A percentile compares a stretch with the other conserved stretches of the same genome.
Conservation (phyloP, 2,888 invertebrate genomes). For the Dryomyza anilis region DNA sequence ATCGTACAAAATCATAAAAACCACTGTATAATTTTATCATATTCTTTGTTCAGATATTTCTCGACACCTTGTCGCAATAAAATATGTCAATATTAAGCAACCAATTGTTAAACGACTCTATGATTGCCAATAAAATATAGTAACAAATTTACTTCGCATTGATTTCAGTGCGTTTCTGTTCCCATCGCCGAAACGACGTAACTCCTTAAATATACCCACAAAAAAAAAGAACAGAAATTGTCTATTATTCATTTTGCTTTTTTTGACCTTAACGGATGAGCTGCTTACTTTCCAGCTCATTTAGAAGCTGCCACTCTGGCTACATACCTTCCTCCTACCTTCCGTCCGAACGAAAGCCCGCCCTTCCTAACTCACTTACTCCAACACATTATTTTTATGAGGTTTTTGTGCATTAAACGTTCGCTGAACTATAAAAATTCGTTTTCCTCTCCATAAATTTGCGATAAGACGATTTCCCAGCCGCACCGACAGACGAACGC, state of each 20-base stretch:
- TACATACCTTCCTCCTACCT: background rate
- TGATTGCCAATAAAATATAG: constrained; percentile 47
- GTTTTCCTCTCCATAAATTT: constrained; percentile 55
- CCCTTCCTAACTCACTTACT: background rate
- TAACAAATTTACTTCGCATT: constrained; percentile 30
- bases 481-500: background rate
- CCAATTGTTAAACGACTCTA: constrained; percentile 44
- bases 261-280: background rate
- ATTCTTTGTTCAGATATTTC: constrained; percentile 3
- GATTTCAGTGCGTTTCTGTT: background rate
- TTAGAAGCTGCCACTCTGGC: background rate
- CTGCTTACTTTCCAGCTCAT: constrained; percentile 15
- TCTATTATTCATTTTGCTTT: constrained; percentile 15
- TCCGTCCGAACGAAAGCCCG: background rate
- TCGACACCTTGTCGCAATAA: background rate
- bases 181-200: background rate
- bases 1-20: too few relatives aligned
- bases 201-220: background rate
- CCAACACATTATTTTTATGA: background rate
- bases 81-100: constrained; percentile 32
- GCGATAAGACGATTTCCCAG: constrained; percentile 49
- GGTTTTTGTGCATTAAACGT: constrained; percentile 21
- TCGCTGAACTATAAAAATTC: constrained; percentile 24
- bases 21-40: background rate
- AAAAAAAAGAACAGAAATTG: background rate